Evolutionary conservation across 2,888 invertebrate genomes (phyloP).

Genomic region (Sussaba pulchella): DNA sequence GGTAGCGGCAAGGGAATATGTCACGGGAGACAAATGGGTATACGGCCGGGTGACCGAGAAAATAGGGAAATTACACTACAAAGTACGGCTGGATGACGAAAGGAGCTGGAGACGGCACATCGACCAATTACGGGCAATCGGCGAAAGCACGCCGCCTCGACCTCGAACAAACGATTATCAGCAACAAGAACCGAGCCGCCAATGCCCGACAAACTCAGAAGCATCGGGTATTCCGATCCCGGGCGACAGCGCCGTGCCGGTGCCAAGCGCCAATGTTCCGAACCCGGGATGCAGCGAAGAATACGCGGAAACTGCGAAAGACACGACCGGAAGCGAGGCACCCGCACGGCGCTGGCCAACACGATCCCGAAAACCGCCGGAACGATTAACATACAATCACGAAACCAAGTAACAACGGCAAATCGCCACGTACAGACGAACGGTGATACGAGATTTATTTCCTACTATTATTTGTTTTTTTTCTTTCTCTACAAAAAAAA

Average conservation of each 20-base stretch:
- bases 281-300: not conserved
- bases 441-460: no score
- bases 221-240: not conserved
- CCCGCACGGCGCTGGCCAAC: conserved; percentile 36
- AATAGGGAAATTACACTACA: conserved; percentile 12
- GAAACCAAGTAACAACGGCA: no score
- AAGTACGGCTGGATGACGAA: not conserved
- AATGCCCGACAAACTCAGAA: conserved; percentile 10
- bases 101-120: conserved; percentile 3
- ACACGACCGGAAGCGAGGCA: no score
- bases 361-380: conserved; percentile 20
- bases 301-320: not conserved
- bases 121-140: not conserved
- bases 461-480: no score
- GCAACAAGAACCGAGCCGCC: not conserved
- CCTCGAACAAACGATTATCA: not conserved
- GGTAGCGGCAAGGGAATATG: conserved; percentile 38
- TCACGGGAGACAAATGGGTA: conserved; percentile 14
- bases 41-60: conserved; percentile 12
- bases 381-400: conserved; percentile 13
- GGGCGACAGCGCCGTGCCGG: conserved; percentile 6
- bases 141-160: conserved; percentile 13
- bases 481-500: no score
- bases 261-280: not conserved
- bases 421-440: no score